Conservation (phyloP, 1,140 invertebrate species). For the Nautilus pompilius region DNA sequence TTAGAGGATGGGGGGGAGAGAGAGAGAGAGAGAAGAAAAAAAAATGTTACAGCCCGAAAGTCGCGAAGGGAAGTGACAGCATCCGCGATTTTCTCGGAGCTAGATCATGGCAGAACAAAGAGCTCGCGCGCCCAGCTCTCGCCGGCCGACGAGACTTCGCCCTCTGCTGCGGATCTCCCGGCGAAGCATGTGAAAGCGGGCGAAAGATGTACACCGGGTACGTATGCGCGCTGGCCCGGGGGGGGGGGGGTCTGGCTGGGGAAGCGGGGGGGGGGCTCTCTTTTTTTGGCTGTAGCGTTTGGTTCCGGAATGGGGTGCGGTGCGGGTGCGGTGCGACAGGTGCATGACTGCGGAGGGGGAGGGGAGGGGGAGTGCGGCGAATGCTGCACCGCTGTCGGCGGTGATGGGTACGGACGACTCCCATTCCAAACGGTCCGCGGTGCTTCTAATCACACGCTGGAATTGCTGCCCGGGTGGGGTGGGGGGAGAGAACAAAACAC, state of each 20-base stretch:
- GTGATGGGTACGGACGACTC: too few relatives aligned
- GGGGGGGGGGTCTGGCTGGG: not conserved
- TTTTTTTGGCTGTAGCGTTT: not conserved
- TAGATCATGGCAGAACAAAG: too few relatives aligned
- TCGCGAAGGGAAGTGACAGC: not conserved
- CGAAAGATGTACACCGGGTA: too few relatives aligned
- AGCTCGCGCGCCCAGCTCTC: too few relatives aligned
- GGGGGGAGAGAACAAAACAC: too few relatives aligned
- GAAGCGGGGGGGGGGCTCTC: not conserved
- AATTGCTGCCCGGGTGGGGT: too few relatives aligned
- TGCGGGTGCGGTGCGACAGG: not conserved
- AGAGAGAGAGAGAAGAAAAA: conserved; percentile 7
- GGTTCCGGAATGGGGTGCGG: not conserved
- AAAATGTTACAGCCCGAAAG: not conserved
- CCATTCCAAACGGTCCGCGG: too few relatives aligned
- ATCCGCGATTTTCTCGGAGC: conserved; percentile 5
- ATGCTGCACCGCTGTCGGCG: not conserved
- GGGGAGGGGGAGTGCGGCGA: not conserved
- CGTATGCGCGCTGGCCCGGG: too few relatives aligned
- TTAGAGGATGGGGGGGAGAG: not conserved
- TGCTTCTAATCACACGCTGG: too few relatives aligned
- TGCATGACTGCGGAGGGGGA: not conserved
- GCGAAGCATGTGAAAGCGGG: too few relatives aligned
- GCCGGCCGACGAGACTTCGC: too few relatives aligned
- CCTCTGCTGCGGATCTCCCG: too few relatives aligned